Evolutionary conservation across 2,888 invertebrate genomes (phyloP).

Genomic region (Tipula unca): DNA sequence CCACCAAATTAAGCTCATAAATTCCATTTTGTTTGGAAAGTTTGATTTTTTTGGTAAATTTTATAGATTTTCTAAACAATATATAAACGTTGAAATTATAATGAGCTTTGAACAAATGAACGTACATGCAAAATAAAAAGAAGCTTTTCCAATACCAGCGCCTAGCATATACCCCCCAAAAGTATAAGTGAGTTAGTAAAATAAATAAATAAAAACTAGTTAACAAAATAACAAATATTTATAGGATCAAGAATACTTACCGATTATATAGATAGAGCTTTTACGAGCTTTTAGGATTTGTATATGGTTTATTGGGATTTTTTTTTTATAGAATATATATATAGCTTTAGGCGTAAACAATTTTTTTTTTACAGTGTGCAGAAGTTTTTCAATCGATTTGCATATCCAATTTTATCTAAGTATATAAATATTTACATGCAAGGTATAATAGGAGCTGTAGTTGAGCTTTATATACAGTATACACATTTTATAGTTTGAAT

Average conservation of each 20-base stretch:
- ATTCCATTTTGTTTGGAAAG: background rate
- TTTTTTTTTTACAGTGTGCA: background rate
- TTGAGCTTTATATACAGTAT: background rate
- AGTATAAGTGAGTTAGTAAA: background rate
- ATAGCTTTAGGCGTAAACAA: background rate
- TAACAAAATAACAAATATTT: background rate
- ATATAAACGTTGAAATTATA: background rate
- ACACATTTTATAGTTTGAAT: background rate
- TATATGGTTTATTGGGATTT: background rate
- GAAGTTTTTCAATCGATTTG: background rate
- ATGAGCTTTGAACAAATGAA: constrained; percentile 4
- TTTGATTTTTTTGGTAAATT: background rate
- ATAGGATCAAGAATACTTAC: background rate
- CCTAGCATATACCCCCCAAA: background rate
- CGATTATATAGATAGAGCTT: background rate
- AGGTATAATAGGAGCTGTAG: background rate
- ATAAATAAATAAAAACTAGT: background rate
- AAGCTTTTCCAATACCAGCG: background rate
- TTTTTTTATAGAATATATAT: background rate
- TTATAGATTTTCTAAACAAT: background rate
- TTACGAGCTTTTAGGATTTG: background rate
- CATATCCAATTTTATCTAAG: background rate
- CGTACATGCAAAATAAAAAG: background rate
- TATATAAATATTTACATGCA: background rate
- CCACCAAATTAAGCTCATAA: constrained; percentile 24